Conservation (phyloP, 92 coral and sea anemone genomes). For the Chrysogorgia sp. region DNA sequence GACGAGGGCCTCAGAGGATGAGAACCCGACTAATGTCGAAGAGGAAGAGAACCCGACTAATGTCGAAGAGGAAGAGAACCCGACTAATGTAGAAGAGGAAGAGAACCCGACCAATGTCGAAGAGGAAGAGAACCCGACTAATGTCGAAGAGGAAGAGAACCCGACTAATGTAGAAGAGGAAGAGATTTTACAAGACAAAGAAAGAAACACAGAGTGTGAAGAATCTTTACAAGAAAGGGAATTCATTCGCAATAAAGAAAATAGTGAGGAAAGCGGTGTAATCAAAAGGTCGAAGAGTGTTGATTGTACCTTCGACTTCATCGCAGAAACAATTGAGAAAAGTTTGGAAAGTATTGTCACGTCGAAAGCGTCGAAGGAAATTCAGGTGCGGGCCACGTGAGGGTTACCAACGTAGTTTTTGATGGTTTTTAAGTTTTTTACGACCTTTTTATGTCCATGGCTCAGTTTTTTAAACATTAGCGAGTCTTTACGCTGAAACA, state of each 20-base stretch:
- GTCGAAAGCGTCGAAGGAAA: slow-evolving; percentile 22
- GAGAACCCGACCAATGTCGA: background rate
- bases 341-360: slow-evolving; percentile 10
- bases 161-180: background rate
- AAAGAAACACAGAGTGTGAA: background rate
- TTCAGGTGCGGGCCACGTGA: slow-evolving; percentile 35
- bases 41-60: too few relatives aligned
- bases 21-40: background rate
- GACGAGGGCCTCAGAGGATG: background rate
- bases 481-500: too few relatives aligned
- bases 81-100: background rate
- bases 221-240: background rate
- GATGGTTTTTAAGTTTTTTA: background rate
- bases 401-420: background rate
- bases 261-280: background rate
- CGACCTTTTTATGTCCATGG: too few relatives aligned
- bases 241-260: background rate
- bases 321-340: slow-evolving; percentile 30
- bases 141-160: background rate
- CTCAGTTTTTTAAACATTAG: too few relatives aligned
- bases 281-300: background rate
- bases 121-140: background rate
- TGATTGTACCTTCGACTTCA: background rate
- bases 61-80: background rate
- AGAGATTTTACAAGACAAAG: background rate